A percentile compares a stretch with the other conserved stretches of the same genome.
These are phyloP conservation scores for Ypsolopha sequella DNA, from an alignment of 2,888 invertebrate species.

Conservation along the genomic window DNA sequence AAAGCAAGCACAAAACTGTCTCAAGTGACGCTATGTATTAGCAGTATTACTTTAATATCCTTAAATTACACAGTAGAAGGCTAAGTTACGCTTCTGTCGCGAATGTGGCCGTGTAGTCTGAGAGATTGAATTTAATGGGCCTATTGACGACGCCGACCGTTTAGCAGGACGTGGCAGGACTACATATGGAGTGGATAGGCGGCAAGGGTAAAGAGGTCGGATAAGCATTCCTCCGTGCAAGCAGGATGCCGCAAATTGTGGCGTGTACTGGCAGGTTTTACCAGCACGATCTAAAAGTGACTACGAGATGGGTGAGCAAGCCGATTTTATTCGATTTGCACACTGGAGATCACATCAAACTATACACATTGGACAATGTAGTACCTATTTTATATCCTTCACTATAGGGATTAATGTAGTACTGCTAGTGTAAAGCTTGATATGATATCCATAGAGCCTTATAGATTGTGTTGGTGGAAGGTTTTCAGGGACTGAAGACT, in stretches of 20 bases:
- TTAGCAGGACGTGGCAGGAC: constrained; percentile 5
- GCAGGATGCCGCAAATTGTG: not conserved
- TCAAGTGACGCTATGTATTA: constrained; percentile 18
- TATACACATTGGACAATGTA: too few species aligned
- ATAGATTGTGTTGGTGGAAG: too few species aligned
- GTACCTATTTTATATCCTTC: too few species aligned
- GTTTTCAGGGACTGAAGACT: too few species aligned
- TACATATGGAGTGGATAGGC: constrained; percentile 1
- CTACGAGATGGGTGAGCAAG: too few species aligned
- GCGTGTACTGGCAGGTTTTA: too few species aligned
- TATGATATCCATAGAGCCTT: too few species aligned
- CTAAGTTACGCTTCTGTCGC: constrained; percentile 49
- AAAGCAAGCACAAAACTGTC: constrained; percentile 24
- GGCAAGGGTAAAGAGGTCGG: not conserved
- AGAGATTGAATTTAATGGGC: constrained; percentile 59
- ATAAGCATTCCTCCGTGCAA: not conserved
- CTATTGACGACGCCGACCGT: constrained; percentile 28
- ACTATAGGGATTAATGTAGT: too few species aligned
- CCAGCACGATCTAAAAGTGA: too few species aligned
- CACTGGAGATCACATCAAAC: too few species aligned
- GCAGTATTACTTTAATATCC: constrained; percentile 39
- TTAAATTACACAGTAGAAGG: constrained; percentile 49
- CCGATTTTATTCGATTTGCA: too few species aligned
- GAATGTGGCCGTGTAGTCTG: constrained; percentile 17
- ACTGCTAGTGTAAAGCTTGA: too few species aligned